Conservation (phyloP, 2,888 invertebrate genomes). For the Emesis furor region DNA sequence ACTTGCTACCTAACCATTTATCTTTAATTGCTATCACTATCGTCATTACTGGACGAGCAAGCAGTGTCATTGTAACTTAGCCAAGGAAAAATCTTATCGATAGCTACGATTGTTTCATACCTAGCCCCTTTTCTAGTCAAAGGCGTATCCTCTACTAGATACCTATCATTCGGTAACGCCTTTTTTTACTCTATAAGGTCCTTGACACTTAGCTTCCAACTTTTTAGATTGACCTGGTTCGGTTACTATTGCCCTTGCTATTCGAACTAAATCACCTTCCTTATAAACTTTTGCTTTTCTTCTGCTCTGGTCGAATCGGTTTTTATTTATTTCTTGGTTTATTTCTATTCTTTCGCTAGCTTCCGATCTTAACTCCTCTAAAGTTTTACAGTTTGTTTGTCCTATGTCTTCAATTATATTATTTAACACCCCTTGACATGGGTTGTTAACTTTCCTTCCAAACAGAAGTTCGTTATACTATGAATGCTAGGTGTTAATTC, state of each 20-base stretch:
- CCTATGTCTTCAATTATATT: conserved; percentile 22
- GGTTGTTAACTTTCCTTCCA: conserved; percentile 23
- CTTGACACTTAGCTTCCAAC: conserved; percentile 54
- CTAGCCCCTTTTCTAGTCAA: not conserved
- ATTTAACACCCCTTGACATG: conserved; percentile 32
- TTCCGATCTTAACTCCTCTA: conserved; percentile 37
- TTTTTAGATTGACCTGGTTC: conserved; percentile 58
- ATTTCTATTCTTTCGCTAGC: conserved; percentile 36
- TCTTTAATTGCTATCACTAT: not conserved
- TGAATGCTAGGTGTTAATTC: conserved; percentile 56
- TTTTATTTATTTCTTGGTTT: conserved; percentile 55
- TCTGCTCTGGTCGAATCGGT: conserved; percentile 48
- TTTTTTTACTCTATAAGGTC: conserved; percentile 20
- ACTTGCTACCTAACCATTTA: not conserved
- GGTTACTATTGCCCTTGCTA: conserved; percentile 42
- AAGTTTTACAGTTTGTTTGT: not conserved
- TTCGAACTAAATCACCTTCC: conserved; percentile 54
- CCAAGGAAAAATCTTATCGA: conserved; percentile 42
- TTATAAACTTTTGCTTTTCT: conserved; percentile 34
- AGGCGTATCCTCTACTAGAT: no score
- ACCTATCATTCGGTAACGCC: no score
- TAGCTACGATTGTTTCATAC: conserved; percentile 24
- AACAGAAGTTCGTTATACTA: conserved; percentile 44
- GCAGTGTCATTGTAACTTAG: conserved; percentile 16
- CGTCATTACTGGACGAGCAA: conserved; percentile 12